phyloP scores from a whole-genome alignment of 1,140 invertebrate genomes.

The Drosophila cardini region DNA sequence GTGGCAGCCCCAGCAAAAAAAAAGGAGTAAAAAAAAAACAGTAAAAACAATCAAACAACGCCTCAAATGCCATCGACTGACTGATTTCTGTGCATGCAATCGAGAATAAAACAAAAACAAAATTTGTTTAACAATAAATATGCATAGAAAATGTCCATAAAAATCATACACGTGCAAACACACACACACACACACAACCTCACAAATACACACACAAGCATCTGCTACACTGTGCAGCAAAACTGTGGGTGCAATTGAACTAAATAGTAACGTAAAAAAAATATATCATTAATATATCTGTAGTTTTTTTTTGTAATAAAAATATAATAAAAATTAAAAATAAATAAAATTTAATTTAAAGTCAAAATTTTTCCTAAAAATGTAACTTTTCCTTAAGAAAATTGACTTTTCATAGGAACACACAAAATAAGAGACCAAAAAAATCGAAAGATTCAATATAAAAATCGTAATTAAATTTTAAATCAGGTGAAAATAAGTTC shows the following conservation, averaged over 20 bases:
- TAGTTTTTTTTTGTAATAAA: no score
- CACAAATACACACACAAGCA: conserved; percentile 4
- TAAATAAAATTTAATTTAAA: neutral
- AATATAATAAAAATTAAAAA: neutral
- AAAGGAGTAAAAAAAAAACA: no score
- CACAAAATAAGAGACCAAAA: no score
- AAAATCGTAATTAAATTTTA: neutral
- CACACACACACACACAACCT: neutral
- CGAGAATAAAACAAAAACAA: conserved; percentile 45
- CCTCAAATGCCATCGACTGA: conserved; percentile 41
- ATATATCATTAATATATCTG: no score
- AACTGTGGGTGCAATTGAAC: neutral
- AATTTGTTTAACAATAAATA: conserved; percentile 77
- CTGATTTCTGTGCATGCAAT: conserved; percentile 58
- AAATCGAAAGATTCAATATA: neutral
- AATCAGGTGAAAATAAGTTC: neutral
- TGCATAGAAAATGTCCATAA: conserved; percentile 49
- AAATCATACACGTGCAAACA: conserved; percentile 2
- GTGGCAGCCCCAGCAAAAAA: conserved; percentile 33
- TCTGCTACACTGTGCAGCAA: conserved; percentile 11
- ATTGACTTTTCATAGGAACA: no score
- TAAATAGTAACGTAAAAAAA: neutral
- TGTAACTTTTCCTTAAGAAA: no score
- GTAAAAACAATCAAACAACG: conserved; percentile 70
- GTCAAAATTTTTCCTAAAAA: no score